These are phyloP conservation scores for Drosophila mimetica DNA, from an alignment of 2,888 invertebrate species.

Conservation along the genomic window DNA sequence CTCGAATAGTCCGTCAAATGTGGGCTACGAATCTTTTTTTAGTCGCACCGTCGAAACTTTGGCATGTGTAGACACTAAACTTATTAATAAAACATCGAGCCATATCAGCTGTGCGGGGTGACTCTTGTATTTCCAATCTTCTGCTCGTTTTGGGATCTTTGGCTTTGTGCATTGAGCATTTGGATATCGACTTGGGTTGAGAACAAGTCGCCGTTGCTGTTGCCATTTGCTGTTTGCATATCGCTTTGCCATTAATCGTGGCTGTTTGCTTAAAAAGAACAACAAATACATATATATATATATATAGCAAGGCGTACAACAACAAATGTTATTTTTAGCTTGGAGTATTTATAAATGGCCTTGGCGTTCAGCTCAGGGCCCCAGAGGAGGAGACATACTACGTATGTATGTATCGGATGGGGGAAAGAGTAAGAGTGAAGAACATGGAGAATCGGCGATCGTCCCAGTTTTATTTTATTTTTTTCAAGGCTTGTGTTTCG, in stretches of 20 bases:
- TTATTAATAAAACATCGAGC: slow-evolving; percentile 53
- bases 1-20: slow-evolving; percentile 23
- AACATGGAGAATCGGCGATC: slow-evolving; percentile 4
- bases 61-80: slow-evolving; percentile 41
- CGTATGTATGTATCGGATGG: background rate
- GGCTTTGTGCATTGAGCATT: slow-evolving; percentile 10
- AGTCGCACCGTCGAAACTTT: slow-evolving; percentile 15
- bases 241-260: slow-evolving; percentile 58
- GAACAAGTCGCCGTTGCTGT: slow-evolving; percentile 46
- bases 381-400: slow-evolving; percentile 12
- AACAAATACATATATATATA: no score
- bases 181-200: slow-evolving; percentile 13
- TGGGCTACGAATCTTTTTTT: slow-evolving; percentile 37
- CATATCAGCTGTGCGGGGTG: slow-evolving; percentile 33
- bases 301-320: slow-evolving; percentile 18
- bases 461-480: slow-evolving; percentile 6
- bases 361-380: slow-evolving; percentile 56
- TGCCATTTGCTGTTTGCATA: slow-evolving; percentile 56
- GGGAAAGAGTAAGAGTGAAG: background rate
- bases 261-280: slow-evolving; percentile 2
- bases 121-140: slow-evolving; percentile 18
- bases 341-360: slow-evolving; percentile 80
- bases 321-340: slow-evolving; percentile 76
- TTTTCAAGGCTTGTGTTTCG: background rate
- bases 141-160: slow-evolving; percentile 12